Percentiles rank a stretch among this genome's conserved stretches.
Conservation (phyloP, 1,140 invertebrate species). For the Stegodyphus mimosarum region DNA sequence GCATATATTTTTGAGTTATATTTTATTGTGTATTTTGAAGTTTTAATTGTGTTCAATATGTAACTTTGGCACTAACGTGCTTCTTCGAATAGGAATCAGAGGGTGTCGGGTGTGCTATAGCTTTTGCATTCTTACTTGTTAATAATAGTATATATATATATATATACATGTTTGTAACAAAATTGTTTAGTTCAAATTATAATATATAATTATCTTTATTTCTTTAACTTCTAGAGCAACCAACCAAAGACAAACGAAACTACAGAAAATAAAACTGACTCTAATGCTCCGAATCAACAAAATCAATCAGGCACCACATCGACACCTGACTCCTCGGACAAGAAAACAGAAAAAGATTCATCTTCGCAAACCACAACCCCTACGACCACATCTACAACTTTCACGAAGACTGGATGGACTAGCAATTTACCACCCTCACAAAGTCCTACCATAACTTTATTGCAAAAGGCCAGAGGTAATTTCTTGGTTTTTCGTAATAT, state of each 20-base stretch:
- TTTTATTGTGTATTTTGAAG: too few relatives aligned
- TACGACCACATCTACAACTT: slow-evolving; percentile 2
- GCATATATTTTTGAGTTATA: too few relatives aligned
- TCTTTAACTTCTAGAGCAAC: slow-evolving; percentile 7
- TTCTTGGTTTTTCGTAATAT: neutral
- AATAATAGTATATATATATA: too few relatives aligned
- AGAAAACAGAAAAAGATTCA: neutral
- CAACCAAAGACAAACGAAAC: neutral
- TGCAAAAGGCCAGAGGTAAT: slow-evolving; percentile 53
- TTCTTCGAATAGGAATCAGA: too few relatives aligned
- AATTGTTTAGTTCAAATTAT: too few relatives aligned
- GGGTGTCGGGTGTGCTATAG: too few relatives aligned
- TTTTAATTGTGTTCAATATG: too few relatives aligned
- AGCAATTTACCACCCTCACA: slow-evolving; percentile 45
- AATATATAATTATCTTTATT: neutral
- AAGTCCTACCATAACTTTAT: slow-evolving; percentile 49
- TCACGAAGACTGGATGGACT: slow-evolving; percentile 31
- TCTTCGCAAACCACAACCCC: neutral
- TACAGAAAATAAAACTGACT: slow-evolving; percentile 22
- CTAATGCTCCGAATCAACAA: slow-evolving; percentile 2
- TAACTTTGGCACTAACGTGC: too few relatives aligned
- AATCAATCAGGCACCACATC: neutral
- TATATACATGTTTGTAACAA: too few relatives aligned
- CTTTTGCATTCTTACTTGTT: too few relatives aligned
- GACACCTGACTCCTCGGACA: neutral